These are phyloP conservation scores for Myotis yumanensis DNA, from an alignment of 2,113 vertebrate genomes.

Conservation along the genomic window DNA sequence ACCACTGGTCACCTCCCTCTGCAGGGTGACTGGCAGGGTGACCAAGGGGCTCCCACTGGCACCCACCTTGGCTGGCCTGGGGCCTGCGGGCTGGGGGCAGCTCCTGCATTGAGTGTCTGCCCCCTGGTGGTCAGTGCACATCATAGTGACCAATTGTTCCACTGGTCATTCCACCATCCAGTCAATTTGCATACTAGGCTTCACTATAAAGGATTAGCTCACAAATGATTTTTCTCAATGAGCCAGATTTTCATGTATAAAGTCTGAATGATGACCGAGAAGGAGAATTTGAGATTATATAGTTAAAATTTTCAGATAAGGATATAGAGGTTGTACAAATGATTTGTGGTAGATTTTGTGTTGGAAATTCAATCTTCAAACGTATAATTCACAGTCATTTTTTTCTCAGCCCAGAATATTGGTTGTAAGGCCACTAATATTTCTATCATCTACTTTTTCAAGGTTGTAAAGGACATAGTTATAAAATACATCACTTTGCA, in stretches of 20 bases:
- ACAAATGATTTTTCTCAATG: background rate
- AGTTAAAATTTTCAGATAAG: background rate
- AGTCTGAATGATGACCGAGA: background rate
- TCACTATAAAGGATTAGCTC: background rate
- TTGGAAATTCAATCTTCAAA: background rate
- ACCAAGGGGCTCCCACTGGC: fast-evolving
- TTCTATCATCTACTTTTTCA: background rate
- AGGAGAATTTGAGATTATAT: background rate
- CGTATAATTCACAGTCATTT: background rate
- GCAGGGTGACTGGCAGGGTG: too few species aligned
- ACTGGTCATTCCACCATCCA: too few species aligned
- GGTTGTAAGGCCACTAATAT: background rate
- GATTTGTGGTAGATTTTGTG: background rate
- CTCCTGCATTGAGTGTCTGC: too few species aligned
- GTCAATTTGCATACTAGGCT: too few species aligned
- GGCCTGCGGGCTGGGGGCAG: too few species aligned
- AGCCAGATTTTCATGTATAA: background rate
- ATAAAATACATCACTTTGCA: background rate
- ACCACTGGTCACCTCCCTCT: too few species aligned
- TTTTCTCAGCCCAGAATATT: background rate
- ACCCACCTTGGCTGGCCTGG: too few species aligned
- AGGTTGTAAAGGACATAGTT: background rate
- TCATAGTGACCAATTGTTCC: too few species aligned
- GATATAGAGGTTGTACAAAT: background rate
- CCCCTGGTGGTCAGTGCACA: too few species aligned